Base-by-base conservation (phyloP, 2,797 vertebrate species). In the Hipposideros larvatus region DNA sequence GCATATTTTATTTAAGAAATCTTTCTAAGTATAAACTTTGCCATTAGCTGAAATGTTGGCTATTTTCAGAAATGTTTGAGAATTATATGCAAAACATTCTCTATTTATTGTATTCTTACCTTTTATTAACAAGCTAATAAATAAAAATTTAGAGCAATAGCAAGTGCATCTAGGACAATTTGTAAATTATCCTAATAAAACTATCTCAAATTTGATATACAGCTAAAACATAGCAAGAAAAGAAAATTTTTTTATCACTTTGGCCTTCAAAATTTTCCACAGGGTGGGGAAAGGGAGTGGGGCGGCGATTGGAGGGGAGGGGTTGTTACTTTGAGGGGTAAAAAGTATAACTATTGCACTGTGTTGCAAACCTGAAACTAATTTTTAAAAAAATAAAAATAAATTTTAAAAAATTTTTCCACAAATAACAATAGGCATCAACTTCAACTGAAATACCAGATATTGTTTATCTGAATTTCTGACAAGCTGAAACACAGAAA, bases 381-480 rank as follows among this genome's bases (percentile, higher is more conserved):
- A 37, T 37, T 37, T 37, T 37, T 37, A 3, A 37, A 37, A 37
- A 37, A 37, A 37, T 37, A 37, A 37, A 37, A 37, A 37, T 37
- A 37, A 37, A 37, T 37, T 37, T 37, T 3, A 37, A 37, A 37
- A 37, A 37, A 3, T 37, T 37, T 37, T 37, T 37, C 74, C 68
- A 92, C 57, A 82, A 59, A 78, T 86, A 93, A 93, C 24, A 86
- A 43, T 28, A 90, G 55, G 31, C 22, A 63, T 55, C 22, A 89
- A 78, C 7, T 59, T 88, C n/a, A 63, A 77, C 5, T 94, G 51
- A 95, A 83, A 77, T 26, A 94, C 51, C 65, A 92, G 63, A 31
- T 65, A 94, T 79, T 79, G 71, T 88, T 79, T 19, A 88, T n/a
- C 43, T 53, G 59, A 93, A 68, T 88, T 97, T 94, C 66, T 91